Conservation (phyloP, 2,113 vertebrate species). For the Coturnix japonica region DNA sequence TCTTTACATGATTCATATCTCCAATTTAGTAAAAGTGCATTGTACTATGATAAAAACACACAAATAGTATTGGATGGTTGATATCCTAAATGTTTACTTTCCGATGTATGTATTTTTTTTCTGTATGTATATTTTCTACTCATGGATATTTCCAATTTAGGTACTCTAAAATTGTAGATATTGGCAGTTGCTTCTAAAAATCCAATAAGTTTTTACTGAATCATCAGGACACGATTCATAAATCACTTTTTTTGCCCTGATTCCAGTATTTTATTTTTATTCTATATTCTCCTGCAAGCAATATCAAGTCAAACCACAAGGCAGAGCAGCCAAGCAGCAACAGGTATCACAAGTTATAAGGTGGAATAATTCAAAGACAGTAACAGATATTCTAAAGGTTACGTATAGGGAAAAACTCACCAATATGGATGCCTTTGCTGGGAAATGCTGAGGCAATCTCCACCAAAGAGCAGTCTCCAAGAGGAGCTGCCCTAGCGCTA, state of each 20-base stretch:
- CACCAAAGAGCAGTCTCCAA: too few relatives aligned
- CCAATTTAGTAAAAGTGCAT: background rate
- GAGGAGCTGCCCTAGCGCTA: too few relatives aligned
- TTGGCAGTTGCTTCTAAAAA: background rate
- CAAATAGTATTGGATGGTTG: background rate
- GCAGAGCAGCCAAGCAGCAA: constrained; percentile 16
- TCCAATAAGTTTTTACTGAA: background rate
- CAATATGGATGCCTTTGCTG: too few relatives aligned
- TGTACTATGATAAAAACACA: background rate
- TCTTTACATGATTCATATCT: background rate
- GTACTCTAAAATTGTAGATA: background rate
- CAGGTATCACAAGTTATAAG: constrained; percentile 31
- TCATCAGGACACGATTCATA: constrained; percentile 3
- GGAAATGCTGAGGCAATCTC: too few relatives aligned
- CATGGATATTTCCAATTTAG: background rate
- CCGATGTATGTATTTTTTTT: too few relatives aligned
- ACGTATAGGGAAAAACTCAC: too few relatives aligned
- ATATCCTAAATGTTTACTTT: background rate
- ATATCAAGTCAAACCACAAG: constrained; percentile 52
- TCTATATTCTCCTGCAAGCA: constrained; percentile 20
- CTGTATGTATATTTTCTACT: background rate
- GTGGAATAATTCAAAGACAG: too few relatives aligned
- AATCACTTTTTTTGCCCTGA: background rate
- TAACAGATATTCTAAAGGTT: too few relatives aligned
- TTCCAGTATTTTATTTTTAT: constrained; percentile 23